Base-by-base conservation (phyloP, 2,797 vertebrate species). In the Sebastes ruberrimus region DNA sequence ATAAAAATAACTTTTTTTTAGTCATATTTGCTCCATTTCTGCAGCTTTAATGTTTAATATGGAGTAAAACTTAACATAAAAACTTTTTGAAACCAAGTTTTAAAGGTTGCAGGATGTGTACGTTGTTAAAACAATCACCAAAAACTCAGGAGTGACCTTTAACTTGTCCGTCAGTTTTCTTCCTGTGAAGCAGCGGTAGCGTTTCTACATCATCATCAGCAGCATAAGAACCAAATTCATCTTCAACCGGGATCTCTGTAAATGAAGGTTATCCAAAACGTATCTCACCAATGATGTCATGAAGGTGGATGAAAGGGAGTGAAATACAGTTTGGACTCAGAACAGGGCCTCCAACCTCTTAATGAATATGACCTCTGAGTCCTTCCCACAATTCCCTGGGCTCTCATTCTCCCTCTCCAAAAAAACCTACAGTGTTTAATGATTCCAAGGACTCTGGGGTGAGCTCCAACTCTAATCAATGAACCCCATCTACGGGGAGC, bases 381-480 rank as follows among this genome's bases (percentile, higher is more conserved):
- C 86, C 90, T 90, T 91, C 88, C 86, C 88, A 90, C 85, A 92
- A 93, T 86, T 89, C 91, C 89, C 81, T 18, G 67, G 77, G 84
- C 82, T 83, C 86, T 90, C 83, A 80, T 94, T 90, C 85, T 76
- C 79, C 69, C 67, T 72, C 84, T 35, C 86, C 67, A 68, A 81
- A 64, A 64, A 88, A 89, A 77, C 74, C 89, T 86, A 81, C 89
- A 92, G 91, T 94, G 91, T 93, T 94, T 95, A 95, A 95, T 93
- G 88, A 90, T 93, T 95, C 88, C 92, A 94, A 89, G 90, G 92
- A 93, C 92, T 94, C 92, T 91, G 92, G 92, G 91, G 91, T 81
- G 88, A 86, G 69, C 64, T 92, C 85, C 88, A 86, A 90, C 90
- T 92, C 92, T 94, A 95, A 96, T 94, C 95, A 95, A 94, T 89